Evolutionary conservation across 2,113 vertebrate genomes (phyloP).

Genomic region (Reinhardtius hippoglossoides): DNA sequence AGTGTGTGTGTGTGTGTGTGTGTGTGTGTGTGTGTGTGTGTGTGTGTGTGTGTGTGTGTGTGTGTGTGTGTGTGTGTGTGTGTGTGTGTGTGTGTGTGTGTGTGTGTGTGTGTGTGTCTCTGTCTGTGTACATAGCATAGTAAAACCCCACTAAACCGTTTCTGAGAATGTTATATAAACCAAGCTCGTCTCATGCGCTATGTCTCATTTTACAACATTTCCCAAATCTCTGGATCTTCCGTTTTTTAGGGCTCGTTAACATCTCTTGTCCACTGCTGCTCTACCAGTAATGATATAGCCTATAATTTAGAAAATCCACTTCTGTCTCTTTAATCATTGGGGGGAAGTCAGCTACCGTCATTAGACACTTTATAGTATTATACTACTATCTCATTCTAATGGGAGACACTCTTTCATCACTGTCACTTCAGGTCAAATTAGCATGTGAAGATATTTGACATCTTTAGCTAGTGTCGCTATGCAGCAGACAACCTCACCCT

Average conservation of each 20-base stretch:
- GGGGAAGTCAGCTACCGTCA: background rate
- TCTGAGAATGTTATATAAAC: conserved; percentile 38
- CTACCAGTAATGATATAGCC: background rate
- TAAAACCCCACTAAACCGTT: background rate
- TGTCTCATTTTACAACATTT: background rate
- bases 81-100: background rate
- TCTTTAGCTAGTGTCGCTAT: conserved; percentile 44
- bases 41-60: background rate
- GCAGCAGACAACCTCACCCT: background rate
- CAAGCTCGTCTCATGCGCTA: conserved; percentile 27
- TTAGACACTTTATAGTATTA: background rate
- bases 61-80: background rate
- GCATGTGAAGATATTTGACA: conserved; percentile 36
- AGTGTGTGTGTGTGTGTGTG: conserved; percentile 1
- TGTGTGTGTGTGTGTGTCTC: conserved; percentile 1
- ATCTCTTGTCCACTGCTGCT: background rate
- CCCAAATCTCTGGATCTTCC: background rate
- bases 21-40: background rate
- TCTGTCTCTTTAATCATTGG: background rate
- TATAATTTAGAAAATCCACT: background rate
- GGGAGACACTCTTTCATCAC: background rate
- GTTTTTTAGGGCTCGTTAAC: conserved; percentile 8
- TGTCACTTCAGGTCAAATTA: conserved; percentile 38
- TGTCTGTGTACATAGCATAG: no score
- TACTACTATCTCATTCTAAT: background rate